Evolutionary conservation across 2,797 vertebrate species (phyloP).

Genomic region (Pangasius djambal): DNA sequence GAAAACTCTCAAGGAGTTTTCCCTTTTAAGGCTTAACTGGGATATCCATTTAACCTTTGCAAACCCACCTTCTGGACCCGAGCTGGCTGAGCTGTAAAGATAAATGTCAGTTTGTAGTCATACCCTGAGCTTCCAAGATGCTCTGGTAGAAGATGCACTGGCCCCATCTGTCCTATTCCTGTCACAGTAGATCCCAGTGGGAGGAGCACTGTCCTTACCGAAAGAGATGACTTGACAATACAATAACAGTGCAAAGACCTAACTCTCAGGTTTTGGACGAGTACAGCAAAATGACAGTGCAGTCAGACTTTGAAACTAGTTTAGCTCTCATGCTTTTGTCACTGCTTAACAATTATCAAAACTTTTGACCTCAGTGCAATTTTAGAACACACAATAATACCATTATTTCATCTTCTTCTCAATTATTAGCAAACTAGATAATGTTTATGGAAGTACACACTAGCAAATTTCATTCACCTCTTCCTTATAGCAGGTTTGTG

Average conservation of each 20-base stretch:
- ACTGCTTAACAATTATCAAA: background rate
- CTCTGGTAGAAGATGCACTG: background rate
- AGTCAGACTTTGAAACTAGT: background rate
- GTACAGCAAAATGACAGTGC: background rate
- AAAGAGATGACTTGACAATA: background rate
- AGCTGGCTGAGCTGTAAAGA: background rate
- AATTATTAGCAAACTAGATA: too few species aligned
- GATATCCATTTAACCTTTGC: background rate
- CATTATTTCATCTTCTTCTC: too few species aligned
- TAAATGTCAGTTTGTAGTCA: background rate
- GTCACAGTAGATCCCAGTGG: background rate
- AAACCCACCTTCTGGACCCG: background rate
- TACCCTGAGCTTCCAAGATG: background rate
- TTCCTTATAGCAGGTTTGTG: background rate
- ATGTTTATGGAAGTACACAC: too few species aligned
- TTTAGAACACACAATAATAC: background rate
- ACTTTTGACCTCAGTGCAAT: background rate
- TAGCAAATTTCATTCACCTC: too few species aligned
- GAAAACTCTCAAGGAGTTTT: background rate
- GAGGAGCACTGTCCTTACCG: background rate
- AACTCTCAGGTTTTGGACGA: background rate
- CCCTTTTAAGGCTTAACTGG: background rate
- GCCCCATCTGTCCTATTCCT: background rate
- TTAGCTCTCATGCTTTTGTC: background rate
- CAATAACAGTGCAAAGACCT: background rate